Base-by-base conservation (phyloP, 1,140 invertebrate species). In the Babylonia areolata region DNA sequence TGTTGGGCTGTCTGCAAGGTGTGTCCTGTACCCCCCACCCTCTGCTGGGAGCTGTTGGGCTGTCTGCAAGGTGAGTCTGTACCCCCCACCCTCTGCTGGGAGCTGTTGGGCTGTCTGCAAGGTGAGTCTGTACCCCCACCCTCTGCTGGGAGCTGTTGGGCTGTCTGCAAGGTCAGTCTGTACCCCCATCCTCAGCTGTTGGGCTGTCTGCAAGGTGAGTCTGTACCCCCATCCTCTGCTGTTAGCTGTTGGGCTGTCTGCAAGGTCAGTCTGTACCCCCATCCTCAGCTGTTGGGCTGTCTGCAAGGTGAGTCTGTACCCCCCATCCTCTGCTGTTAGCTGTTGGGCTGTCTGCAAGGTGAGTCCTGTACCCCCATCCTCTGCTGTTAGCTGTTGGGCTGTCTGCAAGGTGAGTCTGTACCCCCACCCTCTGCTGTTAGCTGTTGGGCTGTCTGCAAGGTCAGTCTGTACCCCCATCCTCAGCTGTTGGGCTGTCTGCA, bases 311-410 rank as follows among this genome's bases (percentile, higher is more conserved):
- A 35, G 2, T 20, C 40, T 80, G 31, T 80, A 80, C 46, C 78
- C 42, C 40, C 78, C 42, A 31, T 42, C n/a, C 40, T 80, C 28
- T 2, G 78, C 1, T 80, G 78, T 42, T 42, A 80, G 33, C 15
- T 80, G 17, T 42, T 51, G 2, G 78, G 78, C 31, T 80, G 78
- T 31, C 78, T 80, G 78, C 42, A 80, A 80, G 46, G 78, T 80
- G 6, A 12, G n/a, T n/a, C n/a, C n/a, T n/a, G n/a, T n/a, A n/a
- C 46, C 46, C 42, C 78, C 42, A 31, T 42, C n/a, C 40, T 80
- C 28, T 2, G 78, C 1, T 80, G 78, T 42, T 42, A 80, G 33
- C 15, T 80, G 17, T 42, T 51, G 2, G 78, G 78, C 31, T 80
- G 78, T 31, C 78, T 80, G 78, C 42, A 80, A 80, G 46, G 78